These are phyloP conservation scores for Chlorops oryzae DNA, from an alignment of 1,140 invertebrate genomes.

Conservation along the genomic window DNA sequence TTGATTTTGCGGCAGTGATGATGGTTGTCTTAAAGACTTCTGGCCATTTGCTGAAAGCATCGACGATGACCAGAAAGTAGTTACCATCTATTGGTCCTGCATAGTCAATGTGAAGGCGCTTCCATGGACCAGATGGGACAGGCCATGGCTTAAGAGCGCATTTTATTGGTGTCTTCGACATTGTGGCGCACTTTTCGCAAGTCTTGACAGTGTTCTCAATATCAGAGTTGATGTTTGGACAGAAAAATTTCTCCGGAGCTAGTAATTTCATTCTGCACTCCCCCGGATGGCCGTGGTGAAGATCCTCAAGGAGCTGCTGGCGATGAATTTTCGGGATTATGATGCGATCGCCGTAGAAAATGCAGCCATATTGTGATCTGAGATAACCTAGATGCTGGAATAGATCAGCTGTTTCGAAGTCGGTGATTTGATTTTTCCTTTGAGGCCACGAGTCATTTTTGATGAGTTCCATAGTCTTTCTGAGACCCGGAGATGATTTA, in stretches of 20 bases:
- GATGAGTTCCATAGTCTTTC: too few species aligned
- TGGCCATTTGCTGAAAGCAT: slow-evolving; percentile 13
- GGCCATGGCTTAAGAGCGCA: slow-evolving; percentile 1
- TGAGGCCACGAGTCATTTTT: too few species aligned
- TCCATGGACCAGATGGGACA: background rate
- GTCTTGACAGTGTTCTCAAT: too few species aligned
- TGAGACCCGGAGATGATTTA: too few species aligned
- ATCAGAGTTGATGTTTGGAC: background rate
- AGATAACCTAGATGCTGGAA: too few species aligned
- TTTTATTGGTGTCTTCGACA: background rate
- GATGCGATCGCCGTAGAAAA: slow-evolving; percentile 12
- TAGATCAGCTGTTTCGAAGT: too few species aligned
- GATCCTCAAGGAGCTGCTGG: slow-evolving; percentile 35
- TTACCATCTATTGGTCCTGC: slow-evolving; percentile 7
- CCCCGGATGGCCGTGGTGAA: slow-evolving; percentile 40
- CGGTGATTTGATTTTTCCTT: too few species aligned
- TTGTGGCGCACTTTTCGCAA: too few species aligned
- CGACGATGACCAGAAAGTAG: slow-evolving; percentile 9
- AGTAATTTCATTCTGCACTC: slow-evolving; percentile 2
- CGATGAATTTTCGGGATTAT: slow-evolving; percentile 41
- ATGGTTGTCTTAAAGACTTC: slow-evolving; percentile 5
- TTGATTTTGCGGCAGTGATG: slow-evolving; percentile 2
- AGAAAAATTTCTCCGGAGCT: background rate
- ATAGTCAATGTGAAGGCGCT: slow-evolving; percentile 12
- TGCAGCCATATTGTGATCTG: too few species aligned